A percentile compares a stretch with the other conserved stretches of the same genome.
These are phyloP conservation scores for Stichodactyla helianthus DNA, from an alignment of 64 coral and sea anemone genomes.

Conservation along the genomic window DNA sequence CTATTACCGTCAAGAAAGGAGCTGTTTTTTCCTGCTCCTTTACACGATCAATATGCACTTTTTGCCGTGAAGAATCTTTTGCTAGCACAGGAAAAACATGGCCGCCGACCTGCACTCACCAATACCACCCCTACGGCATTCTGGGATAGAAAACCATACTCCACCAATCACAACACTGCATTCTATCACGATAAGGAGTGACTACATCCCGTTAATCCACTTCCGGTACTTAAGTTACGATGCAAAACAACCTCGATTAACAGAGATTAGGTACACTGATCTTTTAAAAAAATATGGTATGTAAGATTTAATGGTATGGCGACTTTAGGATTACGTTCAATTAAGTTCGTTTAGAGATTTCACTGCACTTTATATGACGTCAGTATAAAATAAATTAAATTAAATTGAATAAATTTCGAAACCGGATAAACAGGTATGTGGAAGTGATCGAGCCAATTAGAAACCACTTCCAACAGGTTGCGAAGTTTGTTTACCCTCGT, in stretches of 20 bases:
- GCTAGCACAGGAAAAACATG: slow-evolving; percentile 60
- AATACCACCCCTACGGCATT: slow-evolving; percentile 47
- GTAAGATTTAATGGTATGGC: not conserved
- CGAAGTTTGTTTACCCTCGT: not conserved
- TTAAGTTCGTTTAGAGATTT: not conserved
- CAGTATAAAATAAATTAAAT: not conserved
- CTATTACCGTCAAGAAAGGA: not conserved
- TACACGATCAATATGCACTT: not conserved
- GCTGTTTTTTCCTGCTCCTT: not conserved
- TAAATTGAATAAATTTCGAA: not conserved
- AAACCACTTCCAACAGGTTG: not conserved
- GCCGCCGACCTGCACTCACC: slow-evolving; percentile 28
- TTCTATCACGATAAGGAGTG: slow-evolving; percentile 1
- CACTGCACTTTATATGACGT: not conserved
- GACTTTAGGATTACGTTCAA: not conserved
- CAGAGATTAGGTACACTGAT: not conserved
- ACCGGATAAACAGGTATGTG: slow-evolving; percentile 1
- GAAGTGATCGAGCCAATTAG: not conserved
- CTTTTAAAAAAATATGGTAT: not conserved
- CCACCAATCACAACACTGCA: slow-evolving; percentile 37
- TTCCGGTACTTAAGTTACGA: not conserved
- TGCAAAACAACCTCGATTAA: not conserved
- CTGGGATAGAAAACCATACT: slow-evolving; percentile 29
- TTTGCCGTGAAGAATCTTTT: not conserved
- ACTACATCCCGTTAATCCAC: not conserved